Percentiles rank a stretch among this genome's conserved stretches.
These are phyloP conservation scores for Xiphydria camelus DNA, from an alignment of 2,888 invertebrate genomes.

Conservation along the genomic window DNA sequence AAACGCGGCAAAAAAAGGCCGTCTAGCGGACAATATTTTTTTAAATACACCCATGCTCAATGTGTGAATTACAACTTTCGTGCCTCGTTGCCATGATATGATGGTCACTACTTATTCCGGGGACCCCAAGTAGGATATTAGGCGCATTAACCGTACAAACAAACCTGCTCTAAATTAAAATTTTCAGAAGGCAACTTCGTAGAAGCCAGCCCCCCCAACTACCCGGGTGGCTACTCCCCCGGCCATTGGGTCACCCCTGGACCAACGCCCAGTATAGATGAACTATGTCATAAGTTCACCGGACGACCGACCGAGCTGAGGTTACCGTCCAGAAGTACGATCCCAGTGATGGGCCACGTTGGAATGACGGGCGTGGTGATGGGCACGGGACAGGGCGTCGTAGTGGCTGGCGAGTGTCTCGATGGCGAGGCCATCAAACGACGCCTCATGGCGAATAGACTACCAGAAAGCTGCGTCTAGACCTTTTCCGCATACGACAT, in stretches of 20 bases:
- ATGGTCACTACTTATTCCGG: too few species aligned
- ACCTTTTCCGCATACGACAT: too few species aligned
- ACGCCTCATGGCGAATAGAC: slow-evolving; percentile 81
- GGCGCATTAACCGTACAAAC: too few species aligned
- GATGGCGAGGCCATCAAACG: slow-evolving; percentile 88
- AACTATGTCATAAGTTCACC: slow-evolving; percentile 52
- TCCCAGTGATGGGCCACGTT: slow-evolving; percentile 41
- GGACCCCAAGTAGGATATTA: too few species aligned
- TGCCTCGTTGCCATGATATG: too few species aligned
- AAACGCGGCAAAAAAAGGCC: too few species aligned
- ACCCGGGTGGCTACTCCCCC: slow-evolving; percentile 47
- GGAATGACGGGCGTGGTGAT: slow-evolving; percentile 38
- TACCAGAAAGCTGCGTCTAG: slow-evolving; percentile 89
- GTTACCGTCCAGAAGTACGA: slow-evolving; percentile 51
- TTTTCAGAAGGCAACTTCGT: slow-evolving; percentile 50
- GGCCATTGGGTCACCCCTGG: slow-evolving; percentile 61
- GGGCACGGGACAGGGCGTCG: slow-evolving; percentile 47
- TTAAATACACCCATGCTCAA: too few species aligned
- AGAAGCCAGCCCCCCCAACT: slow-evolving; percentile 54
- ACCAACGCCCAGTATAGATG: slow-evolving; percentile 57
- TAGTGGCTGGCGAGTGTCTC: slow-evolving; percentile 61
- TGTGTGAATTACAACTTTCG: too few species aligned
- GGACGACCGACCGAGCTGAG: slow-evolving; percentile 54
- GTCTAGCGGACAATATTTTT: too few species aligned
- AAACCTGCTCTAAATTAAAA: too few species aligned